These are phyloP conservation scores for Camelus bactrianus DNA, from an alignment of 2,113 vertebrate species.

Conservation along the genomic window DNA sequence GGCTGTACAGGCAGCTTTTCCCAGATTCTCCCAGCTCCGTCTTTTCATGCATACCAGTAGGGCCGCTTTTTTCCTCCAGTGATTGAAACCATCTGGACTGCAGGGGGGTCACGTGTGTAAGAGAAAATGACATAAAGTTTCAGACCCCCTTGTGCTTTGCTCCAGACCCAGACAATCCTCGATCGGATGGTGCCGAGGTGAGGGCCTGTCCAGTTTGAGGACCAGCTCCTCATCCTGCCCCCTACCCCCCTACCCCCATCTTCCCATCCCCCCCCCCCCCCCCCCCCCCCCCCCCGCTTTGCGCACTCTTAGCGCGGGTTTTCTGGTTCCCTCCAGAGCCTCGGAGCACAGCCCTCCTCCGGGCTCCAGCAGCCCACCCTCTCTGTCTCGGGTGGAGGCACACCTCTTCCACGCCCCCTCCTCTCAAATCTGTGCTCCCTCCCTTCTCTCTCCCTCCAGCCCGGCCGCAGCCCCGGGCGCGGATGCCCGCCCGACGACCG, in stretches of 20 bases:
- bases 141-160: slow-evolving; percentile 71
- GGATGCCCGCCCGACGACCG: slow-evolving; percentile 58
- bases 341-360: slow-evolving; percentile 61
- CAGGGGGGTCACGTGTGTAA: slow-evolving; percentile 81
- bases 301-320: not conserved
- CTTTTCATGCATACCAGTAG: slow-evolving; percentile 83
- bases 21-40: slow-evolving; percentile 77
- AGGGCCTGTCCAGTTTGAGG: slow-evolving; percentile 36
- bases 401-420: slow-evolving; percentile 78
- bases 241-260: not conserved
- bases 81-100: slow-evolving; percentile 85
- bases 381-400: slow-evolving; percentile 67
- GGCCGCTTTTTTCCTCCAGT: slow-evolving; percentile 81
- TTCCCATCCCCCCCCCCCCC: not conserved
- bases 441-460: slow-evolving; percentile 18
- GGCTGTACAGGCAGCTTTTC: slow-evolving; percentile 70
- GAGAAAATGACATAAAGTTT: slow-evolving; percentile 86
- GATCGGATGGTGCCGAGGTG: slow-evolving; percentile 63
- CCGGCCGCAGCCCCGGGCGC: slow-evolving; percentile 64
- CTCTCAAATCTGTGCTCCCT: slow-evolving; percentile 43
- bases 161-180: slow-evolving; percentile 65
- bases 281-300: not conserved
- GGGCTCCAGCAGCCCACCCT: slow-evolving; percentile 70
- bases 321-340: slow-evolving; percentile 61
- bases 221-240: slow-evolving; percentile 13